phyloP scores from a whole-genome alignment of 2,888 invertebrate species.

The Villa cingulata region DNA sequence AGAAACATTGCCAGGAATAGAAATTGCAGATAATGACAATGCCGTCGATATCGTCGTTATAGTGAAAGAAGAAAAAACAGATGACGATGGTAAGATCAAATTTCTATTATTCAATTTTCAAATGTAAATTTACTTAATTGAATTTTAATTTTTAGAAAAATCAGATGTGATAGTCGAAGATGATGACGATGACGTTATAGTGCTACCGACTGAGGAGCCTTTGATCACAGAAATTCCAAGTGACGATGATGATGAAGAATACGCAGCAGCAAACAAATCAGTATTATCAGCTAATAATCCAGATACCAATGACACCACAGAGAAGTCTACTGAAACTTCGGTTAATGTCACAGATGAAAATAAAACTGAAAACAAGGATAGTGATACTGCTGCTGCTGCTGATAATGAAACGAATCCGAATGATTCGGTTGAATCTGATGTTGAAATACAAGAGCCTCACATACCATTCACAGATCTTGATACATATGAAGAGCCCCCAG shows the following conservation, averaged over 20 bases:
- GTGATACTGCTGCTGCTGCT: background rate
- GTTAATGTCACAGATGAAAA: constrained; percentile 15
- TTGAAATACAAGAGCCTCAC: constrained; percentile 36
- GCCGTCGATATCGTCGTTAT: constrained; percentile 28
- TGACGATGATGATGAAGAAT: constrained; percentile 44
- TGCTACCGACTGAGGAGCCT: constrained; percentile 51
- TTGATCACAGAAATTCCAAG: constrained; percentile 48
- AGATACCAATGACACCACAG: background rate
- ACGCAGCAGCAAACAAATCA: constrained; percentile 20
- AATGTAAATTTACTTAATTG: constrained; percentile 13
- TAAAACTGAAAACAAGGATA: constrained; percentile 2
- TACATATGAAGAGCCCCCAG: constrained; percentile 27
- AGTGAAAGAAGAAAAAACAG: constrained; percentile 22
- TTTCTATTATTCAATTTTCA: too few relatives aligned
- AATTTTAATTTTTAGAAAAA: background rate
- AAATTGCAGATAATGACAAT: constrained; percentile 24
- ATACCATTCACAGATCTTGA: constrained; percentile 36
- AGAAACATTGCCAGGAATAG: background rate
- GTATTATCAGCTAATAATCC: background rate
- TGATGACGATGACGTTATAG: constrained; percentile 56
- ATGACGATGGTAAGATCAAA: constrained; percentile 15
- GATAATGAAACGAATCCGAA: constrained; percentile 2
- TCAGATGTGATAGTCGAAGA: background rate
- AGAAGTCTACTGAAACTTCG: constrained; percentile 6
- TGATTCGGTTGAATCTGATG: constrained; percentile 29